Evolutionary conservation across 2,797 vertebrate species (phyloP), one percentile per base, ranked within the genome.

Genomic region (Xiphophorus birchmanni): DNA sequence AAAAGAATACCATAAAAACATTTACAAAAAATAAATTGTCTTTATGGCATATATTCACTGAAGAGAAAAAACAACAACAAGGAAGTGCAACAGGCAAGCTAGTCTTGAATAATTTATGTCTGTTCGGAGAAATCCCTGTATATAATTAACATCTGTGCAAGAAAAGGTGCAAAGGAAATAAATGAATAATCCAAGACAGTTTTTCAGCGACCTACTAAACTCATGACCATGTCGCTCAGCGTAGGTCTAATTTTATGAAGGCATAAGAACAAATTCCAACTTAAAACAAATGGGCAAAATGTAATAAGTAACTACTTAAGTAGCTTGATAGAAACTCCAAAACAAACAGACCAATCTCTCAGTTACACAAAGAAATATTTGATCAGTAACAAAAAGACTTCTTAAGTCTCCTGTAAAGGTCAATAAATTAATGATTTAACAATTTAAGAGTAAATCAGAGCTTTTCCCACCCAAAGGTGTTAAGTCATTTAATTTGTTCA

Each of bases 141-240:
- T 32, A 52, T 42, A 40, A 73, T 37, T 21, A 74, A 40, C 2
- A 40, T n/a, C 32, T 29, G 17, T n/a, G 52, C 26, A 74, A 21
- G 18, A 50, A 50, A 76, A 45, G 1, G 29, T 23, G 52, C 3
- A 10, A 71, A 78, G 56, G 48, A 82, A 56, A 48, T 37, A 37
- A 60, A 29, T 71, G 2, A 71, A 81, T 71, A 74, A 74, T 26
- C 26, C 29, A 32, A 35, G 18, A 52, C 35, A 40, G 32, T 52
- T 78, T 78, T 86, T 75, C 45, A 72, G 18, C 69, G 65, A 50
- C 73, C 56, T 71, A 79, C 78, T 83, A 40, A 86, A 77, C 75
- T 81, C 32, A 78, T 76, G 80, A 48, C 15, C 42, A 74, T 58
- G 54, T 58, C 1, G 3, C 26, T 4, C 54, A 29, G 26, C 3